Base-by-base conservation (phyloP, 1,140 invertebrate species). In the Plectrocnemia conspersa region DNA sequence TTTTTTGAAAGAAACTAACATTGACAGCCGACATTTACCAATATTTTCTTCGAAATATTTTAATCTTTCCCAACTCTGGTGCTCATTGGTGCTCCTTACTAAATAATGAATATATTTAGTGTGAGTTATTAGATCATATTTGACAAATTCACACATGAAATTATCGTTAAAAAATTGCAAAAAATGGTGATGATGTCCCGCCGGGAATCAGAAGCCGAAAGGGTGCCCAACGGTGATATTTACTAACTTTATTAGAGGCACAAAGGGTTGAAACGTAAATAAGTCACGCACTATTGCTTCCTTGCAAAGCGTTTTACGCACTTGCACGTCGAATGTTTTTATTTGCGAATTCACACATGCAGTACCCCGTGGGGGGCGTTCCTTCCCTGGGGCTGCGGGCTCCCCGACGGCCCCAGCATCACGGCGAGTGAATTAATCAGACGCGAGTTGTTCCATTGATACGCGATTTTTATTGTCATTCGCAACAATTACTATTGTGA, bases 261-360 rank as follows among this genome's bases (percentile, higher is more conserved):
- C 46, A 48, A 48, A 48, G 46, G 46, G 46, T 48, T 48, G 19
- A 48, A 40, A 42, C 13, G 46, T 32, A 48, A 48, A 32, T 32
- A 48, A 35, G 25, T 48, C 29, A 22, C 5, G 29, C 25, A 22
- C 16, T 21, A 21, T 19, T 35, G 11, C 25, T 18, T 35, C 4
- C 22, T n/a, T n/a, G n/a, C n/a, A n/a, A n/a, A n/a, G n/a, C n/a
- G n/a, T n/a, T n/a, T n/a, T n/a, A n/a, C n/a, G n/a, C n/a, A n/a
- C n/a, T n/a, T n/a, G 27, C 46, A 36, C 11, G 7, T 48, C 25
- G 32, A 45, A 24, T 45, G 42, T 45, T 45, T 45, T 45, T 45
- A 45, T 45, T 45, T 45, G 22, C 32, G 46, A 48, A 35, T 48
- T 48, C 18, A 23, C 42, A 24, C 42, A 45, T 45, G 46, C 27